phyloP scores from a whole-genome alignment of 2,888 invertebrate species.

The Agrochola litura region DNA sequence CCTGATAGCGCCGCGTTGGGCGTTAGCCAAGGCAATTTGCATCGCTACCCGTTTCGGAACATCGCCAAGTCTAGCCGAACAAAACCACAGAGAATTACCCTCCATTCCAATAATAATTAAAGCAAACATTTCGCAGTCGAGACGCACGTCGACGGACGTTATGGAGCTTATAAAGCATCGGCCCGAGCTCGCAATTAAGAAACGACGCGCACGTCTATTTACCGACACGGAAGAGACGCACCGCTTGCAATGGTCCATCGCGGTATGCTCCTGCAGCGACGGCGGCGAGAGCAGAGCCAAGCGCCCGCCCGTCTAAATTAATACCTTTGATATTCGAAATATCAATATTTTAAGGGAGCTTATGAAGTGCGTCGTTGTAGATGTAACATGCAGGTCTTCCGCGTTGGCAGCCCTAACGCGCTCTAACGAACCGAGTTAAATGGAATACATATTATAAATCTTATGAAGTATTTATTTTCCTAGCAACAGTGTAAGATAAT shows the following conservation, averaged over 20 bases:
- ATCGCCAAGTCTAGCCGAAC: slow-evolving; percentile 91
- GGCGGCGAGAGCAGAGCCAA: slow-evolving; percentile 78
- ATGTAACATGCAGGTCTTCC: slow-evolving; percentile 83
- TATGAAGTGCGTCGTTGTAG: slow-evolving; percentile 84
- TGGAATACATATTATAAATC: slow-evolving; percentile 75
- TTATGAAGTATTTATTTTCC: slow-evolving; percentile 57
- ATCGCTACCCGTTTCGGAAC: slow-evolving; percentile 91
- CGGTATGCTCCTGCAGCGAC: slow-evolving; percentile 77
- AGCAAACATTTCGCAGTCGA: slow-evolving; percentile 89
- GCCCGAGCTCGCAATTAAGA: slow-evolving; percentile 89
- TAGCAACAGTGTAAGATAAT: slow-evolving; percentile 52
- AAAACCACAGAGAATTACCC: slow-evolving; percentile 90
- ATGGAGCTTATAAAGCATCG: slow-evolving; percentile 90
- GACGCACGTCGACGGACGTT: slow-evolving; percentile 87
- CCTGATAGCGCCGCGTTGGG: slow-evolving; percentile 89
- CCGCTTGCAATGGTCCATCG: slow-evolving; percentile 88
- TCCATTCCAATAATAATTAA: slow-evolving; percentile 91
- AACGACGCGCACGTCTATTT: slow-evolving; percentile 88
- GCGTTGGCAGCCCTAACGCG: slow-evolving; percentile 82
- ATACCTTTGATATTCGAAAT: slow-evolving; percentile 89
- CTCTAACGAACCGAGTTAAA: slow-evolving; percentile 81
- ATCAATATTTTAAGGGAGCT: slow-evolving; percentile 89
- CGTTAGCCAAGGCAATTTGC: slow-evolving; percentile 90
- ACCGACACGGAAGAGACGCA: slow-evolving; percentile 89
- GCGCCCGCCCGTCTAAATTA: slow-evolving; percentile 85